Percentiles rank a stretch among this genome's conserved stretches.
These are phyloP conservation scores for Phyllotreta cruciferae DNA, from an alignment of 2,888 invertebrate genomes.

Conservation along the genomic window DNA sequence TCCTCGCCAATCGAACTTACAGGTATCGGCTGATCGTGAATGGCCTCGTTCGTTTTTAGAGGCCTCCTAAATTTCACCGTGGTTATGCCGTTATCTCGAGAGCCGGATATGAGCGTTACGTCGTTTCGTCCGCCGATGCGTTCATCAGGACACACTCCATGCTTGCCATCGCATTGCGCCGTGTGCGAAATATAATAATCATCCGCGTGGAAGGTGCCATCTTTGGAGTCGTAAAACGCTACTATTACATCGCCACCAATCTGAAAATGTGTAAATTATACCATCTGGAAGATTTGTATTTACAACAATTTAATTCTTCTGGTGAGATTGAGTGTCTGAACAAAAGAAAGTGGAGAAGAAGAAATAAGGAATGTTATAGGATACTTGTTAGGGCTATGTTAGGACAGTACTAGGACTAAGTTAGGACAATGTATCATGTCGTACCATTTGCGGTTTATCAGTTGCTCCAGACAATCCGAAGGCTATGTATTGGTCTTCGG, in stretches of 20 bases:
- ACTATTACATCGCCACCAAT: slow-evolving; percentile 84
- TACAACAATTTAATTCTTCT: too few relatives aligned
- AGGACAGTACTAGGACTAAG: too few relatives aligned
- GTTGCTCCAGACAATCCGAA: slow-evolving; percentile 85
- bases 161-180: slow-evolving; percentile 81
- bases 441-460: slow-evolving; percentile 74
- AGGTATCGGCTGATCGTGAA: slow-evolving; percentile 66
- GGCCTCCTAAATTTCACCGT: slow-evolving; percentile 86
- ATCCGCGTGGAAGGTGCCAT: slow-evolving; percentile 73
- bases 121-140: slow-evolving; percentile 72
- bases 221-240: slow-evolving; percentile 72
- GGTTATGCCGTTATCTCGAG: slow-evolving; percentile 81
- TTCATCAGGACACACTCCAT: slow-evolving; percentile 86
- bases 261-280: slow-evolving; percentile 41
- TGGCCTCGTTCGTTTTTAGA: slow-evolving; percentile 76
- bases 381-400: too few relatives aligned
- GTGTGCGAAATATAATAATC: slow-evolving; percentile 86
- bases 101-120: slow-evolving; percentile 76
- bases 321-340: not conserved
- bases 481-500: slow-evolving; percentile 86
- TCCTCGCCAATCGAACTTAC: slow-evolving; percentile 62
- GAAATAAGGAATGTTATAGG: too few relatives aligned
- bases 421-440: too few relatives aligned
- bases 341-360: not conserved
- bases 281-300: too few relatives aligned